Evolutionary conservation across 1,140 invertebrate species (phyloP), one percentile per base, ranked within the genome.

Genomic region (Lutraria rhynchaena): DNA sequence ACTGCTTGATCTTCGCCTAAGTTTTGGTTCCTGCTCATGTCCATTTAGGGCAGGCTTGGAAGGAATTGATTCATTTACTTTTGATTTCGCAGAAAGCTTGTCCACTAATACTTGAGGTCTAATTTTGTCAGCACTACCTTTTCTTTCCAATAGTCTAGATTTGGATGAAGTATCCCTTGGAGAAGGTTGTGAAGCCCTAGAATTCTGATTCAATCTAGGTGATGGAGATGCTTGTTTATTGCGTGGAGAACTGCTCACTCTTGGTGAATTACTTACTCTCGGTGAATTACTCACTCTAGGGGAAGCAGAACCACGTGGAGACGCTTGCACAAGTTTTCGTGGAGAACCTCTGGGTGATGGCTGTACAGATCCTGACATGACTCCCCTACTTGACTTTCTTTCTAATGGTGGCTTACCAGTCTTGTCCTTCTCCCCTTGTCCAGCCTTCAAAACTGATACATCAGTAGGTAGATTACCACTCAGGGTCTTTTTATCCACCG

Each of bases 321-420:
- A 61, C 4, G 73, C 73, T 61, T 53, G 53, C 24, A 63, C 22
- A 31, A 75, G n/a, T 29, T 75, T 75, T 33, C 73, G 22, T 44
- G 73, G 73, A 7, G 73, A 75, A 2, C 41, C 44, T 33, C 57
- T 63, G 11, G 57, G 57, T 49, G 73, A 63, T n/a, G 73, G 44
- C n/a, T 31, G 73, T 0, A 31, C 27, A 24, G 27, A 11, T 24
- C 73, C 58, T 17, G 55, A 22, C 3, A 46, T 33, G 49, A 49
- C 41, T 19, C 73, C 44, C 31, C 58, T 44, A 33, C 73, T 75
- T 15, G 33, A 27, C 57, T 63, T 61, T 51, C 58, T 75, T 46
- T 75, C 73, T 24, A 75, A 33, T 33, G 73, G 73, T 9, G 73
- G 73, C 49, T 75, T 75, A 24, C 57, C 44, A 11, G 1, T 51